Evolutionary conservation across 2,797 vertebrate genomes (phyloP), one percentile per base, ranked within the genome.

Genomic region (Salarias fasciatus): DNA sequence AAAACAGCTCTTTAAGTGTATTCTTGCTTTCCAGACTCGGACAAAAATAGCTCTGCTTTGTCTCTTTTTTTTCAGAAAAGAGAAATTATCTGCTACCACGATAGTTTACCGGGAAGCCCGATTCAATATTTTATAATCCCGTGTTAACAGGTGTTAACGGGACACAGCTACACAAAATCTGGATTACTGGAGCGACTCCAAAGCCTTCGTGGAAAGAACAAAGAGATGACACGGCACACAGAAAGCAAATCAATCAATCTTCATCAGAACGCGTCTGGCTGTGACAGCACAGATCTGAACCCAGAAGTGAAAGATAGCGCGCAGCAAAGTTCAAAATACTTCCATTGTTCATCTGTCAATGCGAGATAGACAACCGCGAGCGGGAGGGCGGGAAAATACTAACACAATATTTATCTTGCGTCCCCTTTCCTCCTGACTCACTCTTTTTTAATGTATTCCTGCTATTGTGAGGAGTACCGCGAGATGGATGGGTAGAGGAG

Each of bases 301-400:
- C 79, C 69, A 71, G 62, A 72, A 84, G 82, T 83, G 83, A 89
- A 86, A 91, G 84, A 91, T 84, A 83, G 83, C 83, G 75, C 7
- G 62, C 87, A 76, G 79, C 75, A 88, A 86, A 91, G 90, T 92
- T 93, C 88, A 91, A 87, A 91, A 91, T 88, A 79, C 82, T 86
- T 81, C 56, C 77, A 91, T 92, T 93, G 90, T 93, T 92, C 90
- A 90, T 88, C 85, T 89, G 90, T 92, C 90, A 92, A 62, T 35
- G 59, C 54, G 76, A 74, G 63, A 24, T 18, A 88, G 86, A 91
- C 90, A 90, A 90, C 86, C 75, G 75, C 81, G 75, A 63, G 40
- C 40, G 77, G 80, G 69, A 67, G 71, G 76, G 81, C 69, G 79
- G 63, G 70, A 72, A 79, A 83, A 80, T 73, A 75, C 85, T 77